Evolutionary conservation across 2,113 vertebrate genomes (phyloP).

Genomic region (Trogon surrucura): DNA sequence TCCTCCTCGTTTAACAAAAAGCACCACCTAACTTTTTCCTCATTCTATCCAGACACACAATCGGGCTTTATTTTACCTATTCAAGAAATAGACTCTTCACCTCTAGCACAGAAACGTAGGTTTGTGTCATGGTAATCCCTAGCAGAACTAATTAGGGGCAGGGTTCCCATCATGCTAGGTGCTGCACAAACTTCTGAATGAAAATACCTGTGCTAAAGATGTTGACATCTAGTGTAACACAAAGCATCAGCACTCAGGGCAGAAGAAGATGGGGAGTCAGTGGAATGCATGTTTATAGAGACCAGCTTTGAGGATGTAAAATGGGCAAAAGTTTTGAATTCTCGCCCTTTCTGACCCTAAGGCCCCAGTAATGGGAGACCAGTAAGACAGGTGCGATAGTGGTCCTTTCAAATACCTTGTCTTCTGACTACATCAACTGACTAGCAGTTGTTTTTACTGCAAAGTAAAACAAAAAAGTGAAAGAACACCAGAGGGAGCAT

Average conservation of each 20-base stretch:
- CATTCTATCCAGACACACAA: background rate
- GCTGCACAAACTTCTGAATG: background rate
- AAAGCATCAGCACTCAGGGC: background rate
- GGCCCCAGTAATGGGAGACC: background rate
- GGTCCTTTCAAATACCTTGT: background rate
- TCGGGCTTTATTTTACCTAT: background rate
- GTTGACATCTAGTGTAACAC: background rate
- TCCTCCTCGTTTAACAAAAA: background rate
- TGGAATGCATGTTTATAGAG: background rate
- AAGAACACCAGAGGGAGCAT: background rate
- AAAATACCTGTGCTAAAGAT: background rate
- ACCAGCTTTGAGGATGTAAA: background rate
- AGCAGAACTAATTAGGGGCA: background rate
- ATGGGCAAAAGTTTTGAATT: background rate
- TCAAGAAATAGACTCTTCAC: background rate
- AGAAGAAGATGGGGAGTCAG: background rate
- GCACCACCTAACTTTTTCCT: background rate
- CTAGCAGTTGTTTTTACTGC: background rate
- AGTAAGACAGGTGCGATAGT: background rate
- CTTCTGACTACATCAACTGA: background rate
- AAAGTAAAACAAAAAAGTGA: background rate
- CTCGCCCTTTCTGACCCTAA: background rate
- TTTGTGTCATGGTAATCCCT: background rate
- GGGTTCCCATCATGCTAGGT: background rate
- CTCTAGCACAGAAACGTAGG: background rate